phyloP scores from a whole-genome alignment of 2,888 invertebrate genomes.

The Leucophora obtusa region DNA sequence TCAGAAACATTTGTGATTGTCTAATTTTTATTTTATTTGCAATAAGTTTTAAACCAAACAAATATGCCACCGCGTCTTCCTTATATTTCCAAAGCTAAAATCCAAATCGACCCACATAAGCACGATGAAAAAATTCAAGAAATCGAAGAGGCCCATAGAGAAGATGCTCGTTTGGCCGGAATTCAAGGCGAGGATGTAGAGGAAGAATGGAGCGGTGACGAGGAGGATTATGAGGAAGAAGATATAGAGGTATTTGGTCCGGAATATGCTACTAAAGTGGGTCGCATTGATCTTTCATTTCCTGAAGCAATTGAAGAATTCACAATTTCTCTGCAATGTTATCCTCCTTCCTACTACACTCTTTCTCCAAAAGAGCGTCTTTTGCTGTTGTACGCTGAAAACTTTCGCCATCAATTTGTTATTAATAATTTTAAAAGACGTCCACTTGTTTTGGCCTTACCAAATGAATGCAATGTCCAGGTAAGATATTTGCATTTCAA shows the following conservation, averaged over 20 bases:
- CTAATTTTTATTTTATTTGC: no score
- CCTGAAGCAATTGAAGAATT: conserved; percentile 72
- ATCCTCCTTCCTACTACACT: conserved; percentile 83
- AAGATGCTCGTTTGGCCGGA: conserved; percentile 4
- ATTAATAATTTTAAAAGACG: conserved; percentile 81
- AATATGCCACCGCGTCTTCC: neutral
- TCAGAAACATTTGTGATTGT: no score
- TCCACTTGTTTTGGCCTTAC: conserved; percentile 84
- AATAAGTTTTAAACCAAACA: neutral
- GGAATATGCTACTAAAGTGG: conserved; percentile 67
- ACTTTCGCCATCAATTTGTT: conserved; percentile 86
- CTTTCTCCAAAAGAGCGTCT: conserved; percentile 85
- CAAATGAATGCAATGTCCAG: conserved; percentile 88
- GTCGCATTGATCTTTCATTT: conserved; percentile 76
- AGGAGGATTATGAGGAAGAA: conserved; percentile 55
- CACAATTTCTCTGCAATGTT: conserved; percentile 81
- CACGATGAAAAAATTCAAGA: conserved; percentile 68
- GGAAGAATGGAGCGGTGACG: conserved; percentile 25
- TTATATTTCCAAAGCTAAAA: conserved; percentile 22
- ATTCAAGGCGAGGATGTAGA: neutral
- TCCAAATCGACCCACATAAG: conserved; percentile 64
- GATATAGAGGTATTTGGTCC: conserved; percentile 61
- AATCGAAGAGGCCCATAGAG: conserved; percentile 60
- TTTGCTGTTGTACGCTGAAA: conserved; percentile 86
- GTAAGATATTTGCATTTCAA: conserved; percentile 76